Base-by-base conservation (phyloP, 2,888 invertebrate genomes). In the Calliphora vomitoria region DNA sequence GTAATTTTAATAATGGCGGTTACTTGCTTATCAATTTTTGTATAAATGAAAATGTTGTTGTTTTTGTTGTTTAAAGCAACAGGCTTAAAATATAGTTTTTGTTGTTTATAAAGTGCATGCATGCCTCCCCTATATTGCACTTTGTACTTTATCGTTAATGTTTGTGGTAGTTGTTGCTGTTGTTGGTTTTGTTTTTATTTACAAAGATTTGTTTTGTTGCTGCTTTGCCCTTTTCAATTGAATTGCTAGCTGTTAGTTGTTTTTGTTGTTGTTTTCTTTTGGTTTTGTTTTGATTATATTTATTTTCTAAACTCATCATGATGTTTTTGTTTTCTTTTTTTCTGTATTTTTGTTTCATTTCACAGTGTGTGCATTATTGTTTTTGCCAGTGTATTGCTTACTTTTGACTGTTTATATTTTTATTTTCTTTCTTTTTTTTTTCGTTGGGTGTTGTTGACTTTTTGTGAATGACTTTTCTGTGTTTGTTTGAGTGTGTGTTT, bases 381-480 rank as follows among this genome's bases (percentile, higher is more conserved):
- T 85, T 82, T 88, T 86, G 53, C 31, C 41, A 68, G 68, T 78
- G 44, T 71, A 15, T 62, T 64, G 60, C 25, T 74, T n/a, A 68
- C 15, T 68, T 20, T 78, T 64, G 62, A 60, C 53, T 66, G 60
- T 72, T 87, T 76, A 64, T 80, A 44, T 13, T 68, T 25, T 25
- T 44, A 15, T 15, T 25, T 25, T 13, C 1, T 44, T 35, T 15
- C 31, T 31, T 50, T 8, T 35, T n/a, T 10, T 50, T 38, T 60
- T 72, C 62, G 44, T 74, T 71, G 87, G 83, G 84, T 85, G 80
- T 83, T 88, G 88, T 82, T 88, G 86, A 85, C 88, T 87, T 86
- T 84, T 84, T 79, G 82, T 87, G 88, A 86, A 86, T 88, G 88
- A 88, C 85, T 88, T 88, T 89, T 66, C 35, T 20, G 15, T 4